Base-by-base conservation (phyloP, 2,888 invertebrate genomes). In the Hemaris fuciformis region DNA sequence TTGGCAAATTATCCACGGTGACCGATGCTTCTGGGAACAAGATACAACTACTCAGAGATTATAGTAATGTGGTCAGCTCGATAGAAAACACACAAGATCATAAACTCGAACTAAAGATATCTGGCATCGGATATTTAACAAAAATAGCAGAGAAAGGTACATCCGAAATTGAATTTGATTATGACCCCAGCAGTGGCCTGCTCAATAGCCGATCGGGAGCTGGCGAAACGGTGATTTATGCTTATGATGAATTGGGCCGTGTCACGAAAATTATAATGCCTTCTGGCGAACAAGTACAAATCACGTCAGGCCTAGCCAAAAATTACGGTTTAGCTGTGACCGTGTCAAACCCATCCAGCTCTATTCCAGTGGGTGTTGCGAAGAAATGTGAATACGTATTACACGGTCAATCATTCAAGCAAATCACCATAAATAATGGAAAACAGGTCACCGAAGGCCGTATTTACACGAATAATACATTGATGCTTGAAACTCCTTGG, bases 81-180 rank as follows among this genome's bases (percentile, higher is more conserved):
- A 98, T 98, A 75, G 98, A 98, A 89, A 98, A 98, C 79, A 97
- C 97, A 8, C 98, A 98, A 88, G 98, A 98, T 80, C 97, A 98
- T 83, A 98, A 98, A 87, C 96, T 97, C 7, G 97, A 97, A 80
- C 93, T 99, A 63, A 96, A 97, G 85, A 98, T 99, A 87, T 98
- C 98, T 67, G 98, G 98, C 64, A 96, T 98, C 74, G 98, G 98
- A 45, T 96, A 97, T 77, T 94, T 99, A 73, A 97, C 98, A 45
- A 97, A 96, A 84, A 94, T 98, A 73, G 95, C 96, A 20, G 97
- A 98, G 79, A 97, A 98, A 77, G 98, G 98, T 63, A 95, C 97
- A 71, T 95, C 97, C 25, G 97, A 98, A 82, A 96, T 98, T 65
- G 96, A 97, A 83, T 89, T 99, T 80, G 97, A 98, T 79, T 99